These are phyloP conservation scores for Tyrannus savana DNA, from an alignment of 2,113 vertebrate genomes.

Conservation along the genomic window DNA sequence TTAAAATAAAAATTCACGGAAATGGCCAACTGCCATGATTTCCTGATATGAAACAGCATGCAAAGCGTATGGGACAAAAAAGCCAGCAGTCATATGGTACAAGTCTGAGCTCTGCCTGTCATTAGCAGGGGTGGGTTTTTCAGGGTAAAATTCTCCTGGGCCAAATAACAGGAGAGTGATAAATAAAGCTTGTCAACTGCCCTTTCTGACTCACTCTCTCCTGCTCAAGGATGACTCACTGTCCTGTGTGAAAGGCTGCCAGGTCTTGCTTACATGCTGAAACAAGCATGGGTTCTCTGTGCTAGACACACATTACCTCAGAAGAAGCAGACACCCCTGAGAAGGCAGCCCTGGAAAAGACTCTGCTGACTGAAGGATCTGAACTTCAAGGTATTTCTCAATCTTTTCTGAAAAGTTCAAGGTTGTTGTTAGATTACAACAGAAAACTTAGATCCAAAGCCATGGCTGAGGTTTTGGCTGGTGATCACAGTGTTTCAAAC, in stretches of 20 bases:
- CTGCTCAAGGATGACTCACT: slow-evolving; percentile 58
- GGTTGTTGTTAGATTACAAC: slow-evolving; percentile 4
- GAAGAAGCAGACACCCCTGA: background rate
- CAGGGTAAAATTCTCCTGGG: slow-evolving; percentile 25
- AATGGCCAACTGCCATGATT: background rate
- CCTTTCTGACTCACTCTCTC: slow-evolving; percentile 70
- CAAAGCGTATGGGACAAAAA: background rate
- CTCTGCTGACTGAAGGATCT: slow-evolving; percentile 54
- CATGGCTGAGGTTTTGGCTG: background rate
- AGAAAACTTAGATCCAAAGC: background rate
- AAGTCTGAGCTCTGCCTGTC: slow-evolving; percentile 7
- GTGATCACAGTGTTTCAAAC: background rate
- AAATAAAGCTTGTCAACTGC: slow-evolving; percentile 55
- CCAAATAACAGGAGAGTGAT: slow-evolving; percentile 52
- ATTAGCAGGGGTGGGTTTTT: slow-evolving; percentile 51
- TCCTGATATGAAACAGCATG: background rate
- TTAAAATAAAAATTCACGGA: background rate
- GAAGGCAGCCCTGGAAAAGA: slow-evolving; percentile 21
- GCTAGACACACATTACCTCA: background rate
- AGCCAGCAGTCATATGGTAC: background rate
- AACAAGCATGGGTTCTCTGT: slow-evolving; percentile 29
- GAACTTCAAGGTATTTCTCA: slow-evolving; percentile 51
- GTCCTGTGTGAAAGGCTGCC: slow-evolving; percentile 42
- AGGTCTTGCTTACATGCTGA: slow-evolving; percentile 53
- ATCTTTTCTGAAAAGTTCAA: slow-evolving; percentile 44